These are phyloP conservation scores for Ahaetulla prasina DNA, from an alignment of 2,113 vertebrate species.

Conservation along the genomic window DNA sequence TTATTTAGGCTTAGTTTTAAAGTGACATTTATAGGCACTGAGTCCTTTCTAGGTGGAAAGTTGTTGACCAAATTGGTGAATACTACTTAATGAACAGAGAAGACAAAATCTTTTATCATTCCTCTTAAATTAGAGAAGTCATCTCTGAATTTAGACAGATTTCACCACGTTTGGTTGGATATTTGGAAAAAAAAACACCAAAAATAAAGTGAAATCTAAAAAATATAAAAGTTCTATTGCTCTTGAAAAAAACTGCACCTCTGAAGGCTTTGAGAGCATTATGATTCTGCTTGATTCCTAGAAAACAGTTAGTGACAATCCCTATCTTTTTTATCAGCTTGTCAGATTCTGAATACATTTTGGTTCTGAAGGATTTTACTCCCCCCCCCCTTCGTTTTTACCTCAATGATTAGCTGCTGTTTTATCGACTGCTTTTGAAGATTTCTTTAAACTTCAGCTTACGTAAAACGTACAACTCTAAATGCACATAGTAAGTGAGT, in stretches of 20 bases:
- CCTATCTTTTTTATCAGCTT: background rate
- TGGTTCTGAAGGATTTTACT: background rate
- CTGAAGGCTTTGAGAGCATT: background rate
- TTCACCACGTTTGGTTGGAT: background rate
- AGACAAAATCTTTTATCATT: background rate
- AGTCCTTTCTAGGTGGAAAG: background rate
- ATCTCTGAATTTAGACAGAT: background rate
- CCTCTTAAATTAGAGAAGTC: background rate
- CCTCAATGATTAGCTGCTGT: background rate
- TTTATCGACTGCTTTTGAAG: background rate
- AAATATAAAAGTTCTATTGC: background rate
- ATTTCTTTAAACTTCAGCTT: background rate
- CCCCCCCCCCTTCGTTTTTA: accelerated
- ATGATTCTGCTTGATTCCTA: background rate
- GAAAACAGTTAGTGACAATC: background rate
- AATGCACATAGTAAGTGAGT: background rate
- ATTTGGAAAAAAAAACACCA: background rate
- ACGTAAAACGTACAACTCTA: background rate
- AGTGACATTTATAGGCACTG: background rate
- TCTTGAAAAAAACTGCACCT: background rate
- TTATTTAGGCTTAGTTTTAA: background rate
- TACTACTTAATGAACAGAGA: background rate
- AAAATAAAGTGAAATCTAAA: background rate
- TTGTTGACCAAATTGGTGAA: background rate
- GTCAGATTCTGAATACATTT: background rate